phyloP scores from a whole-genome alignment of 2,113 vertebrate species.

The Lamprotornis superbus region DNA sequence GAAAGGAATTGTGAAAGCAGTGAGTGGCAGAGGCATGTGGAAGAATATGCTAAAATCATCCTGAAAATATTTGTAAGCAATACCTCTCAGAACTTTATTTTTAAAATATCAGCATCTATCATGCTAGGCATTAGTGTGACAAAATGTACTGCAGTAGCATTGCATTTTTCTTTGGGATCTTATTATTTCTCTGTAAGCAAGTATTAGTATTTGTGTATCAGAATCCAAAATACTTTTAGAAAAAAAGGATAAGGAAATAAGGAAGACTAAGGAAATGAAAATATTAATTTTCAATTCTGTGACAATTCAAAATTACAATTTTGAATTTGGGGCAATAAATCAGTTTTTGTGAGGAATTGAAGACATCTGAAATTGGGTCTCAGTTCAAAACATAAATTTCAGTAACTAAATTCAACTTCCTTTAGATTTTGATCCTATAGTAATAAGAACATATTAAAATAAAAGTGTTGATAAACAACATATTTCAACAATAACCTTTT shows the following conservation, averaged over 20 bases:
- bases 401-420: not conserved
- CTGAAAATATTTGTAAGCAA: not conserved
- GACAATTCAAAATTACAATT: not conserved
- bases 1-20: not conserved
- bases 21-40: not conserved
- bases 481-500: not conserved
- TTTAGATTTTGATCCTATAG: not conserved
- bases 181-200: not conserved
- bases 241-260: not conserved
- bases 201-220: not conserved
- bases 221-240: not conserved
- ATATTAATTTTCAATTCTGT: not conserved
- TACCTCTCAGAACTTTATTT: not conserved
- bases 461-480: not conserved
- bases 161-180: not conserved
- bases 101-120: not conserved
- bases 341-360: not conserved
- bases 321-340: not conserved
- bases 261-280: not conserved
- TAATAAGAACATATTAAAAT: not conserved
- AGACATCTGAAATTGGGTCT: not conserved
- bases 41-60: not conserved
- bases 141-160: not conserved
- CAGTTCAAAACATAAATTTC: not conserved
- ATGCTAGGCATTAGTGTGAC: not conserved